Conservation (phyloP, 2,113 vertebrate species). For the Helogale parvula region DNA sequence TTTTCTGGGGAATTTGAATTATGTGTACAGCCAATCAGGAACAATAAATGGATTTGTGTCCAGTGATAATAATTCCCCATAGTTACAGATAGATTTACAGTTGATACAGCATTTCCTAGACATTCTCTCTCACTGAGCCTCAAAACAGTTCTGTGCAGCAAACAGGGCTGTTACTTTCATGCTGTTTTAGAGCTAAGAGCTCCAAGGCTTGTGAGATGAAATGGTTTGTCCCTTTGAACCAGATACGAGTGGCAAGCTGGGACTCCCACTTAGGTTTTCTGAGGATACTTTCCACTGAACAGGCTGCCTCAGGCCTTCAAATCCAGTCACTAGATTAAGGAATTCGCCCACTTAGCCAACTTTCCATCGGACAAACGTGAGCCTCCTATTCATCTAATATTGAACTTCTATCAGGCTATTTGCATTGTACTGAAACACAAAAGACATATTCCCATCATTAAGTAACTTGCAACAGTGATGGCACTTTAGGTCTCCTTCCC, state of each 20-base stretch:
- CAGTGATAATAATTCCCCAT: conserved; percentile 39
- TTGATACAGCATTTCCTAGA: not conserved
- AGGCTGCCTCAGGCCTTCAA: not conserved
- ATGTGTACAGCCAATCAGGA: conserved; percentile 55
- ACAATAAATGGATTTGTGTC: conserved; percentile 58
- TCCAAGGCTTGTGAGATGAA: not conserved
- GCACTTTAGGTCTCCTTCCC: not conserved
- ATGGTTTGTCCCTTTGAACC: not conserved
- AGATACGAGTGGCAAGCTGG: not conserved
- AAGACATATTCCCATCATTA: not conserved
- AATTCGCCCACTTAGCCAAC: not conserved
- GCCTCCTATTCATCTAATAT: not conserved
- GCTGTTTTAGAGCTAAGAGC: not conserved
- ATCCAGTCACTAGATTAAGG: not conserved
- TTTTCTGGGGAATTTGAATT: conserved; percentile 61
- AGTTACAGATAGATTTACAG: not conserved
- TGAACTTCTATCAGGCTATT: not conserved
- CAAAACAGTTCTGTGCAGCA: not conserved
- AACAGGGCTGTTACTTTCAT: not conserved
- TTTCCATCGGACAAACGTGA: not conserved
- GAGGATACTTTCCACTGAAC: not conserved
- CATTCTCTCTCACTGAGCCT: not conserved
- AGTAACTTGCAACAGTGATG: not conserved
- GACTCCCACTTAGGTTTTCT: not conserved
- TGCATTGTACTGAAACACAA: not conserved